These are phyloP conservation scores for Gouania willdenowi DNA, from an alignment of 2,797 vertebrate genomes.

Conservation along the genomic window DNA sequence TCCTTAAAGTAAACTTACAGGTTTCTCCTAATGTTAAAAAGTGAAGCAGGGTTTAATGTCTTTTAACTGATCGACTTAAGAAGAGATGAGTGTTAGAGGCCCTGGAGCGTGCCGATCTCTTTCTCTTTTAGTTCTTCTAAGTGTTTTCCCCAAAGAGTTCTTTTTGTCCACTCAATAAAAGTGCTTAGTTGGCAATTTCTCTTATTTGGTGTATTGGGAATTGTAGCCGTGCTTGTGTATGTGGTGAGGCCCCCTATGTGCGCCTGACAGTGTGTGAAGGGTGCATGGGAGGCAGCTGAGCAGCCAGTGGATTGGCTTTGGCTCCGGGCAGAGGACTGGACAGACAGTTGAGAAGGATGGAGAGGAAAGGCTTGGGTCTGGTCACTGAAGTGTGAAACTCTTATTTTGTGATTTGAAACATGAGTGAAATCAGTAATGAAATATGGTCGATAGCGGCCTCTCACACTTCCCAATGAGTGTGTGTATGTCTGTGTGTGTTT, in stretches of 20 bases:
- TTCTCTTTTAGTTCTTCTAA: slow-evolving; percentile 61
- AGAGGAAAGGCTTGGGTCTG: slow-evolving; percentile 56
- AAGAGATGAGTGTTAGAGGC: slow-evolving; percentile 47
- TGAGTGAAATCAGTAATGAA: slow-evolving; percentile 87
- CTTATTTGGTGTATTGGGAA: slow-evolving; percentile 64
- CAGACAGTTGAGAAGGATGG: slow-evolving; percentile 49
- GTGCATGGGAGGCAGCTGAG: slow-evolving; percentile 41
- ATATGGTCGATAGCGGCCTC: slow-evolving; percentile 79
- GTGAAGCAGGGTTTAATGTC: slow-evolving; percentile 29
- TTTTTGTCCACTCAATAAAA: slow-evolving; percentile 74
- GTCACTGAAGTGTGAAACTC: slow-evolving; percentile 80
- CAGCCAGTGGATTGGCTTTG: slow-evolving; percentile 50
- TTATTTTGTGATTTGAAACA: slow-evolving; percentile 86
- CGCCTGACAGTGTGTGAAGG: slow-evolving; percentile 65
- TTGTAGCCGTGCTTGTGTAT: slow-evolving; percentile 33
- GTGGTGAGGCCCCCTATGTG: slow-evolving; percentile 19
- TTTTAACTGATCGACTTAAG: slow-evolving; percentile 51
- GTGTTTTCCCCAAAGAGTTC: slow-evolving; percentile 64
- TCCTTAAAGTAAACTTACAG: slow-evolving; percentile 4
- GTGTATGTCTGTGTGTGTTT: slow-evolving; percentile 41
- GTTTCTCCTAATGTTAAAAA: slow-evolving; percentile 19
- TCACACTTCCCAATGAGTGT: slow-evolving; percentile 69
- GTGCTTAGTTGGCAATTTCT: slow-evolving; percentile 78
- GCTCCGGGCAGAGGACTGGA: slow-evolving; percentile 57
- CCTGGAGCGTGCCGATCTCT: slow-evolving; percentile 30